phyloP scores from a whole-genome alignment of 2,797 vertebrate species.

The Siniperca scherzeri region DNA sequence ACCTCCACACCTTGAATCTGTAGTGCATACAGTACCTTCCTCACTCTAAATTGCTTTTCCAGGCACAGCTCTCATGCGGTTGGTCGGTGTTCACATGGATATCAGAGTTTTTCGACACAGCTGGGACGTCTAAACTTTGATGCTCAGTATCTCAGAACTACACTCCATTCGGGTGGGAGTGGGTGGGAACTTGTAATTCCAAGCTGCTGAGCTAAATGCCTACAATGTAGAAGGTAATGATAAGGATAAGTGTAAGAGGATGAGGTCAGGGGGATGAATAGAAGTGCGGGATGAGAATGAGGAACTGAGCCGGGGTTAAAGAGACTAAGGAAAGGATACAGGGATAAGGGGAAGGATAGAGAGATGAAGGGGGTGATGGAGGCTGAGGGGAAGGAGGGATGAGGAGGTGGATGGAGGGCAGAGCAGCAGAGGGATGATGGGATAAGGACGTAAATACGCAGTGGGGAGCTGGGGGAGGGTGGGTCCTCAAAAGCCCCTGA shows the following conservation, averaged over 20 bases:
- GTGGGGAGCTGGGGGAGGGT: constrained; percentile 42
- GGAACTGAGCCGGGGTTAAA: constrained; percentile 50
- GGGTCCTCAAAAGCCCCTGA: constrained; percentile 71
- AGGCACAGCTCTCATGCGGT: constrained; percentile 26
- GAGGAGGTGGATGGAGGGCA: constrained; percentile 54
- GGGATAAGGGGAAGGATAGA: constrained; percentile 60
- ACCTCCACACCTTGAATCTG: constrained; percentile 43
- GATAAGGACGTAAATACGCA: constrained; percentile 62
- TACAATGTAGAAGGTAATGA: constrained; percentile 76
- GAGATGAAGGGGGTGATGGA: constrained; percentile 55
- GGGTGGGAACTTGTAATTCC: constrained; percentile 72
- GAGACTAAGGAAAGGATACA: constrained; percentile 68
- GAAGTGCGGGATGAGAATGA: constrained; percentile 60
- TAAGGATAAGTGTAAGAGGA: constrained; percentile 81
- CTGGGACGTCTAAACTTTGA: constrained; percentile 57
- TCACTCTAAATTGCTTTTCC: constrained; percentile 45
- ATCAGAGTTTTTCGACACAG: constrained; percentile 36
- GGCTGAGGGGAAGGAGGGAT: constrained; percentile 44
- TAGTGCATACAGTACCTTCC: not conserved
- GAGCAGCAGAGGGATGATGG: constrained; percentile 61
- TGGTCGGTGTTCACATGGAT: constrained; percentile 37
- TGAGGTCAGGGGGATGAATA: constrained; percentile 73
- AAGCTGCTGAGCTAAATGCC: constrained; percentile 71
- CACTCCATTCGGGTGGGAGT: constrained; percentile 49
- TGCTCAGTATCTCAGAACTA: constrained; percentile 51